Evolutionary conservation across 2,797 vertebrate species (phyloP).

Genomic region (Pantherophis alleghaniensis): DNA sequence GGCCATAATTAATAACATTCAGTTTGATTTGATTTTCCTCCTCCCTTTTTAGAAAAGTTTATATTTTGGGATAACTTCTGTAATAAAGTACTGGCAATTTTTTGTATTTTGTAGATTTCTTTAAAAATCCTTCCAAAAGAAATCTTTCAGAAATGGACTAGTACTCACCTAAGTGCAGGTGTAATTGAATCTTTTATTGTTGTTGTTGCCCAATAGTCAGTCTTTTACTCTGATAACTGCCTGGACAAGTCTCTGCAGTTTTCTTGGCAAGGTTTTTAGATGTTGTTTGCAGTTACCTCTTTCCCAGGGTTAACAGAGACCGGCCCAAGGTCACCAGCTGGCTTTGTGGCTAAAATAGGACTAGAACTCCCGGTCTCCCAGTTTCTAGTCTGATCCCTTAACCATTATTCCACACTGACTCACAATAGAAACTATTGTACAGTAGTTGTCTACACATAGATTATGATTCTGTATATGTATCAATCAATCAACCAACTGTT

Average conservation of each 20-base stretch:
- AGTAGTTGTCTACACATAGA: neutral
- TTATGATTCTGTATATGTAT: neutral
- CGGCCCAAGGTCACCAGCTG: neutral
- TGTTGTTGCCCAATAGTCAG: neutral
- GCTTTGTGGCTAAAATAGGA: neutral
- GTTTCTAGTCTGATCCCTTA: neutral
- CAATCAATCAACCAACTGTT: neutral
- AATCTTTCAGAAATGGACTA: neutral
- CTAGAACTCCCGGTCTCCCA: neutral
- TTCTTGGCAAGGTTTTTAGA: neutral
- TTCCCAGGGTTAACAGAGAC: neutral
- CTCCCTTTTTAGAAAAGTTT: neutral
- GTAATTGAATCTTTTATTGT: neutral
- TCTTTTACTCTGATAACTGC: neutral
- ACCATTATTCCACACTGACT: neutral
- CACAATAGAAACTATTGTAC: neutral
- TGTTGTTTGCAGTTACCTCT: neutral
- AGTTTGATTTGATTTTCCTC: neutral
- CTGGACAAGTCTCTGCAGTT: neutral
- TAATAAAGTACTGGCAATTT: neutral
- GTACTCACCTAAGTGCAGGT: neutral
- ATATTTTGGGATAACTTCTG: neutral
- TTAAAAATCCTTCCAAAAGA: neutral
- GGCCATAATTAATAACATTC: neutral
- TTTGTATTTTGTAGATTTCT: neutral